Evolutionary conservation across 2,888 invertebrate genomes (phyloP).

Genomic region (Limnephilus marmoratus): DNA sequence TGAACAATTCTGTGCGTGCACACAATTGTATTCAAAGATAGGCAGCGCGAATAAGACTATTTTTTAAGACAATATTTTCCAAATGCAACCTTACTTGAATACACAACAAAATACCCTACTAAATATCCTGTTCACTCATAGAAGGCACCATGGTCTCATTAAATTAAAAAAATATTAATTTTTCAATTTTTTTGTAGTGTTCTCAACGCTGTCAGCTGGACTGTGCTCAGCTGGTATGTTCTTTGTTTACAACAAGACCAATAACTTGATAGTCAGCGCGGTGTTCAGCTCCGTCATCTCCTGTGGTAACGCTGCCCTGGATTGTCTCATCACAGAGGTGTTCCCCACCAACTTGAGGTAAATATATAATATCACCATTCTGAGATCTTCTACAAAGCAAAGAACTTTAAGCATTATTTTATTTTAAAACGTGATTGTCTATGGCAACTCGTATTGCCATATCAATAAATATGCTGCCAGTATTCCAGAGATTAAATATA

Average conservation of each 20-base stretch:
- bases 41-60: too few relatives aligned
- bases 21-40: too few relatives aligned
- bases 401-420: background rate
- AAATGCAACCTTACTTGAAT: too few relatives aligned
- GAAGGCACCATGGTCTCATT: background rate
- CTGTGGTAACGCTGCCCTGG: slow-evolving; percentile 92
- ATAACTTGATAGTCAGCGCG: slow-evolving; percentile 90
- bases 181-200: slow-evolving; percentile 76
- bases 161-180: background rate
- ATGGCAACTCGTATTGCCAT: background rate
- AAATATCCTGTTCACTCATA: background rate
- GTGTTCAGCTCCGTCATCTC: slow-evolving; percentile 92
- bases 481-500: too few relatives aligned
- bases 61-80: too few relatives aligned
- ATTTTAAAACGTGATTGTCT: background rate
- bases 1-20: too few relatives aligned
- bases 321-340: slow-evolving; percentile 95
- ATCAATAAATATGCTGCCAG: too few relatives aligned
- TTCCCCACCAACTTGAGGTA: slow-evolving; percentile 94
- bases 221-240: slow-evolving; percentile 90
- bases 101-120: background rate
- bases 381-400: background rate
- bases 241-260: slow-evolving; percentile 89
- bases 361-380: slow-evolving; percentile 17
- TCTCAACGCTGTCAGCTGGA: slow-evolving; percentile 91